These are phyloP conservation scores for Anthophora plumipes DNA, from an alignment of 2,888 invertebrate genomes.

Conservation along the genomic window DNA sequence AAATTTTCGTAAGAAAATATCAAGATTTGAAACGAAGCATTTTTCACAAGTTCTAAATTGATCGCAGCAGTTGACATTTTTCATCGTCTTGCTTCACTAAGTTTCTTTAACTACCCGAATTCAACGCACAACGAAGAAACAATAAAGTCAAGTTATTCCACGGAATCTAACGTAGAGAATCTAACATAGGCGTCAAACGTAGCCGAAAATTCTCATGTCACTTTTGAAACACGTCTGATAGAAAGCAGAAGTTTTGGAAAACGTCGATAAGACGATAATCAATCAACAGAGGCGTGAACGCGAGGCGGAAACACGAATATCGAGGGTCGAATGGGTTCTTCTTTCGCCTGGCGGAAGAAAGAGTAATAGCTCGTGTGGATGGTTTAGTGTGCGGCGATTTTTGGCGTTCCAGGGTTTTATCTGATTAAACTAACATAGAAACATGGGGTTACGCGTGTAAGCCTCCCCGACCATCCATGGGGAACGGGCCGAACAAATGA, in stretches of 20 bases:
- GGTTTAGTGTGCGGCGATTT: slow-evolving; percentile 67
- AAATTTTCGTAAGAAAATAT: no score
- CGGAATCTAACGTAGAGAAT: no score
- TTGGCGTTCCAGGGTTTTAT: slow-evolving; percentile 78
- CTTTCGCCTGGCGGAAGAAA: slow-evolving; percentile 10
- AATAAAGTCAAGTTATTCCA: no score
- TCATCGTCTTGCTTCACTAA: no score
- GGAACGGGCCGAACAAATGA: slow-evolving; percentile 82
- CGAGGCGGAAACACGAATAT: slow-evolving; percentile 17
- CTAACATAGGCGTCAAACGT: no score
- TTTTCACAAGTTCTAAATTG: no score
- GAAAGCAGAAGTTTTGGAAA: not conserved
- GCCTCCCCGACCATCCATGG: slow-evolving; percentile 73
- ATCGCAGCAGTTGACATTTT: no score
- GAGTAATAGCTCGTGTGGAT: not conserved
- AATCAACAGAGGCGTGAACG: slow-evolving; percentile 1
- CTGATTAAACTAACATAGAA: slow-evolving; percentile 84
- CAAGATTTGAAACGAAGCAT: no score
- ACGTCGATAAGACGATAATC: not conserved
- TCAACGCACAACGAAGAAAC: no score
- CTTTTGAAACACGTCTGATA: not conserved
- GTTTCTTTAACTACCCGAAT: no score
- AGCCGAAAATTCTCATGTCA: not conserved
- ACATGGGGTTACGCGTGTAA: slow-evolving; percentile 83
- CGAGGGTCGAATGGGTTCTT: slow-evolving; percentile 20